Evolutionary conservation across 1,140 invertebrate species (phyloP).

Genomic region (Drosophila bifasciata): DNA sequence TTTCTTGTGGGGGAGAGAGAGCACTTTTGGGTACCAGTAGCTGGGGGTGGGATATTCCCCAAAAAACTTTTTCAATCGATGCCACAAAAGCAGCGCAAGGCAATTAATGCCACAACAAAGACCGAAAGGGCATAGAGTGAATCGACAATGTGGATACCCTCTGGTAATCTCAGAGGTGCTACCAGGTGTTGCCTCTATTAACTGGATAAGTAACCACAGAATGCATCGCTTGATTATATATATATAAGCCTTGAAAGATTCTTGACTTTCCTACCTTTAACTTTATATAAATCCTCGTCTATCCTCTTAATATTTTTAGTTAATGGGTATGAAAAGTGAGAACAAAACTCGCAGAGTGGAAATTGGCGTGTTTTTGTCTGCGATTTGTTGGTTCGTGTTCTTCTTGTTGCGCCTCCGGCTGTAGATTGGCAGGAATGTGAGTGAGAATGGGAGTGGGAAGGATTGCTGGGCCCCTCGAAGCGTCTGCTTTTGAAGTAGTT

Average conservation of each 20-base stretch:
- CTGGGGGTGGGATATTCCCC: constrained; percentile 1
- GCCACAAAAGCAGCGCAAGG: constrained; percentile 53
- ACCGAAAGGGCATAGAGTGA: neutral
- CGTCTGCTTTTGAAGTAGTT: constrained; percentile 66
- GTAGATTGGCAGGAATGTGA: no score
- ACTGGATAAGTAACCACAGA: no score
- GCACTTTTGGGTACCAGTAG: constrained; percentile 2
- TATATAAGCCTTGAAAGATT: no score
- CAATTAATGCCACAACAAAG: constrained; percentile 43
- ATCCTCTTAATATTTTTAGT: no score
- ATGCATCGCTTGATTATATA: no score
- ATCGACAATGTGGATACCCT: no score
- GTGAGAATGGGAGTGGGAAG: neutral
- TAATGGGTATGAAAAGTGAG: no score
- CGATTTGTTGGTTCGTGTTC: constrained; percentile 46
- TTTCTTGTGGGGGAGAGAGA: constrained; percentile 36
- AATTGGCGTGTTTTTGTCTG: constrained; percentile 58
- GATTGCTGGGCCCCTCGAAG: constrained; percentile 6
- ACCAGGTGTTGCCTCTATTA: no score
- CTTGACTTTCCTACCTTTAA: no score
- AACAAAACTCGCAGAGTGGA: constrained; percentile 44
- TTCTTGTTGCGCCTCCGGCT: constrained; percentile 16
- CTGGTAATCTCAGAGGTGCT: no score
- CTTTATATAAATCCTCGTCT: no score
- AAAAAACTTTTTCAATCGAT: constrained; percentile 70